These are phyloP conservation scores for Oxytorus armatus DNA, from an alignment of 2,888 invertebrate genomes.

Conservation along the genomic window DNA sequence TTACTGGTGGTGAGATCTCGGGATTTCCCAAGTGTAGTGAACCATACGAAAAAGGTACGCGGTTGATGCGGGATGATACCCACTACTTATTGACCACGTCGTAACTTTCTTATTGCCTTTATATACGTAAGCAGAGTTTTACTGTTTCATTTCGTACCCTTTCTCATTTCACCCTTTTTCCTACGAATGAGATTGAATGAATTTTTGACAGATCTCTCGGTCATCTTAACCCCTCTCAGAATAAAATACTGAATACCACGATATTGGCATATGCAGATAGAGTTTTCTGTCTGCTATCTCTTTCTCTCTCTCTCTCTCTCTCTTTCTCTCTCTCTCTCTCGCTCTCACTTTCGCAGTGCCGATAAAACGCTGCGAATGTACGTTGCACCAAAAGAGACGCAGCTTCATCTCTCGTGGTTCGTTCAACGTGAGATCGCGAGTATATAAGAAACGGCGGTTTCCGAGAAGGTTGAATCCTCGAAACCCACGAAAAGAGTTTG, in stretches of 20 bases:
- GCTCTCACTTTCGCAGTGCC: slow-evolving; percentile 25
- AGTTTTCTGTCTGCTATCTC: no score
- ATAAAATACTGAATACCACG: slow-evolving; percentile 10
- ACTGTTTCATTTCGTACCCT: slow-evolving; percentile 21
- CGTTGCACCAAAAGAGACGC: slow-evolving; percentile 34
- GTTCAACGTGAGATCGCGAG: slow-evolving; percentile 7
- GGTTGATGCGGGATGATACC: slow-evolving; percentile 5
- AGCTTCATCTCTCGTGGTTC: background rate
- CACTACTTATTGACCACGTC: slow-evolving; percentile 50
- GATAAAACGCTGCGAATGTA: slow-evolving; percentile 49
- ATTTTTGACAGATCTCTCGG: slow-evolving; percentile 38
- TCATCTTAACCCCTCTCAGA: slow-evolving; percentile 25
- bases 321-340: slow-evolving; percentile 11
- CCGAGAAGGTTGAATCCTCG: slow-evolving; percentile 43
- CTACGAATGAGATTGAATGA: slow-evolving; percentile 30
- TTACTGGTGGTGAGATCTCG: slow-evolving; percentile 28
- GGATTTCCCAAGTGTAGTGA: slow-evolving; percentile 68
- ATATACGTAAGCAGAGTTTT: slow-evolving; percentile 35
- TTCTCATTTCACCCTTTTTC: slow-evolving; percentile 27
- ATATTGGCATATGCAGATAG: slow-evolving; percentile 11
- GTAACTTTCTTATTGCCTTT: slow-evolving; percentile 44
- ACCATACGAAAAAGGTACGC: slow-evolving; percentile 1
- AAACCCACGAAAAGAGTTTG: slow-evolving; percentile 48
- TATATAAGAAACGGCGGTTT: background rate
- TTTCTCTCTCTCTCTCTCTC: slow-evolving; percentile 4